Evolutionary conservation across 2,888 invertebrate species (phyloP).

Genomic region (Drosophila anceps): DNA sequence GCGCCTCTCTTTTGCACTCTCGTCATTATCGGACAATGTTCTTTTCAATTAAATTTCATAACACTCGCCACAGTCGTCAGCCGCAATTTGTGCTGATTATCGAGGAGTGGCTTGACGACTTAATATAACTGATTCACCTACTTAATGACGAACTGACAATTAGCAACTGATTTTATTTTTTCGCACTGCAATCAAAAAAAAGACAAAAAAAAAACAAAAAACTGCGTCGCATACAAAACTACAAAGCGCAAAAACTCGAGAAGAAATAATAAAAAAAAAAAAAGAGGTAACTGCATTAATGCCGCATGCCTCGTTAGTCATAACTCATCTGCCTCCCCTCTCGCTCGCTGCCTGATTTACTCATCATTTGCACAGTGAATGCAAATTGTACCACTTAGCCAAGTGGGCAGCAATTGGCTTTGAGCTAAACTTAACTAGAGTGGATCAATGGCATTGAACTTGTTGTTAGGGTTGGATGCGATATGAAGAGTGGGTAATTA

Average conservation of each 20-base stretch:
- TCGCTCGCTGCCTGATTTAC: neutral
- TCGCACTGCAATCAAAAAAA: slow-evolving; percentile 32
- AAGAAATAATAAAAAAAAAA: neutral
- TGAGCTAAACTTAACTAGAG: slow-evolving; percentile 18
- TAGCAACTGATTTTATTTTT: slow-evolving; percentile 51
- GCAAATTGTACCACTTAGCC: slow-evolving; percentile 30
- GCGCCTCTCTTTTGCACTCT: neutral
- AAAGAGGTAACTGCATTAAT: slow-evolving; percentile 1
- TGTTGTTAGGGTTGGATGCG: slow-evolving; percentile 33
- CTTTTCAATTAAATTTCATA: slow-evolving; percentile 52
- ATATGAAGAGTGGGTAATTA: slow-evolving; percentile 13
- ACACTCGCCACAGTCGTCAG: slow-evolving; percentile 45
- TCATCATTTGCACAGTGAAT: neutral
- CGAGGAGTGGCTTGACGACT: slow-evolving; percentile 42
- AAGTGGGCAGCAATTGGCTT: slow-evolving; percentile 43
- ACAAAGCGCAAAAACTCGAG: slow-evolving; percentile 2
- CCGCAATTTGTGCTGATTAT: slow-evolving; percentile 41
- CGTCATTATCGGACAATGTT: slow-evolving; percentile 50
- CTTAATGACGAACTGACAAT: slow-evolving; percentile 63
- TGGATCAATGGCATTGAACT: slow-evolving; percentile 51
- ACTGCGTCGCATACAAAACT: slow-evolving; percentile 28
- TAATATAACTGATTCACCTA: slow-evolving; percentile 54
- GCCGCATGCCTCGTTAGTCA: slow-evolving; percentile 34
- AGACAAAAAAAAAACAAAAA: slow-evolving; percentile 36
- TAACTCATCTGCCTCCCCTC: neutral